Conservation (phyloP, 2,113 vertebrate species). For the Podarcis muralis region DNA sequence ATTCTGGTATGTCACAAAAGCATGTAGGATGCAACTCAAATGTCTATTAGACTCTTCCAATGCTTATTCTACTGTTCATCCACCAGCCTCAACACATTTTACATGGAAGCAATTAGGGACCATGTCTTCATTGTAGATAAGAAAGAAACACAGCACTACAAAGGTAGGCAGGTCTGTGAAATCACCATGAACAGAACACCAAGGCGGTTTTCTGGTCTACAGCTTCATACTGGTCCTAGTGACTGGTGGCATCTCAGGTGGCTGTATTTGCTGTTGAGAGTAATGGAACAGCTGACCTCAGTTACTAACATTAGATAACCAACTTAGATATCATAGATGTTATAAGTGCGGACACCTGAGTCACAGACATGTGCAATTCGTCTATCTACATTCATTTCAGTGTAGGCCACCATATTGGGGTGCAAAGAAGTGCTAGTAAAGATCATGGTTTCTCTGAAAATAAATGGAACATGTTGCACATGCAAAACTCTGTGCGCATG, state of each 20-base stretch:
- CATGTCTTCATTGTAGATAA: background rate
- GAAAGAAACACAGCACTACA: background rate
- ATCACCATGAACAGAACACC: background rate
- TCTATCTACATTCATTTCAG: background rate
- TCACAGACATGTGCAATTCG: background rate
- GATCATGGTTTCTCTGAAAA: background rate
- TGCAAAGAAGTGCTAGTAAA: background rate
- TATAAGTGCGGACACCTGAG: background rate
- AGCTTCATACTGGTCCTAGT: background rate
- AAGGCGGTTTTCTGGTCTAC: background rate
- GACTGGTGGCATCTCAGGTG: background rate
- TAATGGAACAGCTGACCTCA: background rate
- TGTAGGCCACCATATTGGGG: background rate
- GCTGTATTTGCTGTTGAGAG: background rate
- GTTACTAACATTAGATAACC: background rate
- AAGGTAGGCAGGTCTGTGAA: background rate
- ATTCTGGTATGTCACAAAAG: background rate
- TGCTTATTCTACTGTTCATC: background rate
- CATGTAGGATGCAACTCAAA: background rate
- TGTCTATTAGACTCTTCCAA: background rate
- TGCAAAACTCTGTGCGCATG: background rate
- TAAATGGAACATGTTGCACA: background rate
- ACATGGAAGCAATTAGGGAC: background rate
- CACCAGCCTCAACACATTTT: background rate
- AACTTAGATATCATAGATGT: background rate